Evolutionary conservation across 2,888 invertebrate species (phyloP).

Genomic region (Cephalotes varians): DNA sequence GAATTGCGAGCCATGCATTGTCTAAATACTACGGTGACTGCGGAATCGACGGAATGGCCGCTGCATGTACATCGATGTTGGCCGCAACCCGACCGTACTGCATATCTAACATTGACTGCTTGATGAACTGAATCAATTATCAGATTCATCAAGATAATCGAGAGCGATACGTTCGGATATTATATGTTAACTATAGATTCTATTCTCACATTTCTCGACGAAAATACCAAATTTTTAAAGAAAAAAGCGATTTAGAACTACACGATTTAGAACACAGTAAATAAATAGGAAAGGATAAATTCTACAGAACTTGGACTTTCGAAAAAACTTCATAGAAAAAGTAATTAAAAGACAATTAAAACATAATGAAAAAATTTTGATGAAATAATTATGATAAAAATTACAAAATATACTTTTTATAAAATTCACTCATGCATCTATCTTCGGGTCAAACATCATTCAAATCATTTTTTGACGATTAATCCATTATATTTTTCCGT

Average conservation of each 20-base stretch:
- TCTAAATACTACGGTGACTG: constrained; percentile 49
- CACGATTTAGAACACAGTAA: background rate
- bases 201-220: background rate
- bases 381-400: background rate
- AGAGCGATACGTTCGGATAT: background rate
- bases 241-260: background rate
- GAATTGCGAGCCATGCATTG: constrained; percentile 47
- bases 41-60: constrained; percentile 53
- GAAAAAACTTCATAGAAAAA: background rate
- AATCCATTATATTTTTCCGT: background rate
- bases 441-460: background rate
- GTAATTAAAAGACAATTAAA: background rate
- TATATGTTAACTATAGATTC: background rate
- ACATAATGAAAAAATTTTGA: background rate
- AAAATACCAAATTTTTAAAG: background rate
- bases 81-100: constrained; percentile 14
- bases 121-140: constrained; percentile 26
- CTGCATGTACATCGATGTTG: constrained; percentile 39
- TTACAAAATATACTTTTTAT: background rate
- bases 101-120: constrained; percentile 42
- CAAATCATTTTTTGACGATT: background rate
- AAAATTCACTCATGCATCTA: background rate
- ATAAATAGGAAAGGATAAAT: background rate
- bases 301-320: background rate
- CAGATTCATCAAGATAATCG: constrained; percentile 42